Percentiles rank a stretch among this genome's conserved stretches.
These are phyloP conservation scores for Pitta sordida DNA, from an alignment of 2,113 vertebrate genomes.

Conservation along the genomic window DNA sequence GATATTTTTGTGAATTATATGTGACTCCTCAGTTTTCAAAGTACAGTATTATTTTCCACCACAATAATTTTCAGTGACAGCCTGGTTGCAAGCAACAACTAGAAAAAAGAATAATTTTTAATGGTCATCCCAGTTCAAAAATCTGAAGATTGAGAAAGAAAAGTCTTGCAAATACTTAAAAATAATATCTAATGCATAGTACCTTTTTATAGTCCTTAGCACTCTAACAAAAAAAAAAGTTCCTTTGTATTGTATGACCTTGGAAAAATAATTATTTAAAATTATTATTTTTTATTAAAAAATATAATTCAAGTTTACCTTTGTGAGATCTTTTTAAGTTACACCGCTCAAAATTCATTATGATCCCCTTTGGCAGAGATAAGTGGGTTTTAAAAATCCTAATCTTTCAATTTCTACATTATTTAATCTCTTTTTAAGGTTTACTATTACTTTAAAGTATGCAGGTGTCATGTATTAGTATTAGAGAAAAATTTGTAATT, in stretches of 20 bases:
- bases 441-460: not conserved
- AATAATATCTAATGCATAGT: not conserved
- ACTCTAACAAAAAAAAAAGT: not conserved
- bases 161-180: not conserved
- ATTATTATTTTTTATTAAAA: not conserved
- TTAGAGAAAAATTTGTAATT: not conserved
- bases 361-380: not conserved
- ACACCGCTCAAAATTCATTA: not conserved
- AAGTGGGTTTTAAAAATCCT: not conserved
- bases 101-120: not conserved
- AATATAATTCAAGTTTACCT: not conserved
- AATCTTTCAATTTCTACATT: not conserved
- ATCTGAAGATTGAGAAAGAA: not conserved
- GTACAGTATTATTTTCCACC: not conserved
- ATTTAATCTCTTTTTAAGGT: not conserved
- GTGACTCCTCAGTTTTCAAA: not conserved
- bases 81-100: not conserved
- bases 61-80: not conserved
- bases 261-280: not conserved
- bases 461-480: not conserved
- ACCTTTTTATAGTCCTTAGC: not conserved
- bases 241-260: not conserved
- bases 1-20: not conserved
- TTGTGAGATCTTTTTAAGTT: not conserved
- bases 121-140: not conserved